Conservation (phyloP, 2,888 invertebrate genomes). For the Ferdinandea cuprea region DNA sequence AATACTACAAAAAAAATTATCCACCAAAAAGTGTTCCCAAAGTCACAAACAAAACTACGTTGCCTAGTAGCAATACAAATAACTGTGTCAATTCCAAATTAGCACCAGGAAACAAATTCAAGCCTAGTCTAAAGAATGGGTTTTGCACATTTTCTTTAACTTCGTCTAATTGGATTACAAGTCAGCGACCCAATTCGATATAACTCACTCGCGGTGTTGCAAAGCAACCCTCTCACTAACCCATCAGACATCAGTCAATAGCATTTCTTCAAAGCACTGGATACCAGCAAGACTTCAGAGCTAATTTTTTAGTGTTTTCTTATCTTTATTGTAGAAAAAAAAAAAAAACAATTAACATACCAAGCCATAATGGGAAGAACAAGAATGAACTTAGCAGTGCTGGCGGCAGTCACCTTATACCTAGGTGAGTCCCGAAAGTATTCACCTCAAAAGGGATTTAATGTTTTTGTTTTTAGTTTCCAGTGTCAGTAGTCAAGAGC, state of each 20-base stretch:
- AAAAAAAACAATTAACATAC: constrained; percentile 43
- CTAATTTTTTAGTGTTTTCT: constrained; percentile 4
- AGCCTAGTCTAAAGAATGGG: neutral
- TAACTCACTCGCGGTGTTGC: constrained; percentile 1
- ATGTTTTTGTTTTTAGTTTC: constrained; percentile 50
- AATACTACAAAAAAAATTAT: too few relatives aligned
- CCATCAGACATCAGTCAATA: constrained; percentile 16
- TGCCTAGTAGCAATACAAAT: too few relatives aligned
- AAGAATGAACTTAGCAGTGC: constrained; percentile 31
- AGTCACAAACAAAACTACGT: too few relatives aligned
- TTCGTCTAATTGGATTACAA: constrained; percentile 37
- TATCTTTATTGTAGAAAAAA: constrained; percentile 37
- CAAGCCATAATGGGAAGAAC: constrained; percentile 41
- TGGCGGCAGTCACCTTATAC: constrained; percentile 24
- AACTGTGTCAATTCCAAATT: neutral
- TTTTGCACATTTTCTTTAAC: neutral
- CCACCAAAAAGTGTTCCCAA: too few relatives aligned
- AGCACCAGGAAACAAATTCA: neutral
- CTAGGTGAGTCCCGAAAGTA: constrained; percentile 47
- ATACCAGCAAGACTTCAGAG: constrained; percentile 10
- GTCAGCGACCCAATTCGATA: constrained; percentile 35
- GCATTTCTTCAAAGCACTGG: constrained; percentile 30
- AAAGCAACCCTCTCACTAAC: constrained; percentile 11
- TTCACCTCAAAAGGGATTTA: neutral
- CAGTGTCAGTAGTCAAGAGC: constrained; percentile 78